Conservation (phyloP, 2,113 vertebrate genomes). For the Leucopternis melanops region DNA sequence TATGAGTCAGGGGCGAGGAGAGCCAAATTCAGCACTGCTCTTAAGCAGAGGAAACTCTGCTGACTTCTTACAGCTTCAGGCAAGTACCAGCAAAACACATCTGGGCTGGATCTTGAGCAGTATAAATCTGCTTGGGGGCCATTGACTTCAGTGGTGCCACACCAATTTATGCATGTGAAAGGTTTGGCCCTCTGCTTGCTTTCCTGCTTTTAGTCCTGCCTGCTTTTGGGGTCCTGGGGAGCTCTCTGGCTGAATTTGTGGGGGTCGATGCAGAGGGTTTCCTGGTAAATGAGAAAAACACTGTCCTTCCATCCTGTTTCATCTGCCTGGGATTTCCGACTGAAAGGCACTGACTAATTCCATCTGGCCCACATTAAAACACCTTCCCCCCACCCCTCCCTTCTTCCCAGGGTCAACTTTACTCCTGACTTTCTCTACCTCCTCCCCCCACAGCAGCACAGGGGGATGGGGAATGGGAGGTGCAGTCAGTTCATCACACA, state of each 20-base stretch:
- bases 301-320: slow-evolving; percentile 35
- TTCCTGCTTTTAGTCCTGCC: not conserved
- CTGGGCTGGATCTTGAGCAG: slow-evolving; percentile 22
- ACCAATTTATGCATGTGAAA: not conserved
- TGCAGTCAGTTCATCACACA: too few species aligned
- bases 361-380: too few species aligned
- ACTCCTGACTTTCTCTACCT: too few species aligned
- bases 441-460: too few species aligned
- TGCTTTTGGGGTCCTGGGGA: not conserved
- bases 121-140: not conserved
- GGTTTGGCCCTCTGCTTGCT: not conserved
- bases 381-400: too few species aligned
- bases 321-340: slow-evolving; percentile 61
- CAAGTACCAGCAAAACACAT: slow-evolving; percentile 36
- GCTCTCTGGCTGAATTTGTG: not conserved
- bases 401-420: too few species aligned
- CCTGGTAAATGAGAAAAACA: slow-evolving; percentile 34
- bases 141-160: not conserved
- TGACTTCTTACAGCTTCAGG: slow-evolving; percentile 40
- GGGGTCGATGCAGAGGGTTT: not conserved
- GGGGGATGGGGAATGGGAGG: too few species aligned
- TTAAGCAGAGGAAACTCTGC: slow-evolving; percentile 7
- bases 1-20: not conserved
- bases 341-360: slow-evolving; percentile 62
- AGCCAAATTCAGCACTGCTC: slow-evolving; percentile 24